A percentile compares a stretch with the other conserved stretches of the same genome.
These are phyloP conservation scores for Nyctibius grandis DNA, from an alignment of 2,797 vertebrate species.

Conservation along the genomic window DNA sequence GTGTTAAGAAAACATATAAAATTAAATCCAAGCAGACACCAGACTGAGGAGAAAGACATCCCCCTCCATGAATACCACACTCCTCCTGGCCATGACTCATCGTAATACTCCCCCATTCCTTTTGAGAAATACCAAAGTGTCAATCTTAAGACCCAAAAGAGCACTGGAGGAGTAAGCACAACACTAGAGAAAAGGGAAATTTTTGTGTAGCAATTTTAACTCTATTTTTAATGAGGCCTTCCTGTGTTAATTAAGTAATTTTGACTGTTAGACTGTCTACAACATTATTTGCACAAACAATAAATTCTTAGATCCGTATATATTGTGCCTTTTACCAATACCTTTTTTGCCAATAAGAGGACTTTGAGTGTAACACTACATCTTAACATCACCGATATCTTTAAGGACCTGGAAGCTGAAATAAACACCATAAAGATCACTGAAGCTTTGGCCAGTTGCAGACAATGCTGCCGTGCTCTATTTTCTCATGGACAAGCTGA, in stretches of 20 bases:
- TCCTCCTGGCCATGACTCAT: not conserved
- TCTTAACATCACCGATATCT: not conserved
- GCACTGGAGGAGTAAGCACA: not conserved
- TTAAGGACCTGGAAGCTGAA: constrained; percentile 80
- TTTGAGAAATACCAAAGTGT: not conserved
- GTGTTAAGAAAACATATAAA: constrained; percentile 10
- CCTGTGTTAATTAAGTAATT: not conserved
- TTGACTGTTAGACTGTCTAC: not conserved
- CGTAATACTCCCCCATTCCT: not conserved
- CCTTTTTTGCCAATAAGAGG: not conserved
- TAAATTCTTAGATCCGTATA: not conserved
- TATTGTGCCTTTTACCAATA: not conserved
- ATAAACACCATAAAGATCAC: constrained; percentile 87
- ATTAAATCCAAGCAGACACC: constrained; percentile 2
- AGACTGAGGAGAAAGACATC: not conserved
- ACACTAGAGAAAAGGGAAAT: not conserved
- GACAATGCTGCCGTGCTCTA: constrained; percentile 79
- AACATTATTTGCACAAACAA: not conserved
- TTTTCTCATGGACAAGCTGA: constrained; percentile 84
- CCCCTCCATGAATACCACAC: not conserved
- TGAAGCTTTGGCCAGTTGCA: constrained; percentile 82
- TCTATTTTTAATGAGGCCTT: not conserved
- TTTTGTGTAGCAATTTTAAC: not conserved
- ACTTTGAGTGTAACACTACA: not conserved
- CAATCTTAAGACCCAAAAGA: not conserved